Evolutionary conservation across 2,113 vertebrate genomes (phyloP).

Genomic region (Cyprinodon tularosa): DNA sequence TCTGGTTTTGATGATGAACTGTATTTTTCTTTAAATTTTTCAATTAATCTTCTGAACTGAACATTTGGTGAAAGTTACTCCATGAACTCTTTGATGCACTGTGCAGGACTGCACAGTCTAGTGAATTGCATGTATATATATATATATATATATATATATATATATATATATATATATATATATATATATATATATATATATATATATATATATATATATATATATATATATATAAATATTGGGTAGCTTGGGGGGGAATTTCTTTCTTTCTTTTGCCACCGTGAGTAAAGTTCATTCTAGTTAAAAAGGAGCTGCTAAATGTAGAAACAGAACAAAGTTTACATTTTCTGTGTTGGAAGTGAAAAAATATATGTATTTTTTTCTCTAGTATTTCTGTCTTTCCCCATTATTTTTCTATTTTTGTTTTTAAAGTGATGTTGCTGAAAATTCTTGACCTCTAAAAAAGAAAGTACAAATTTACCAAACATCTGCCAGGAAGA

Average conservation of each 20-base stretch:
- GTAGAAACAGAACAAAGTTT: background rate
- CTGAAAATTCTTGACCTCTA: constrained; percentile 53
- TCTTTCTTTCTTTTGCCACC: background rate
- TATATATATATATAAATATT: too few species aligned
- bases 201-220: too few species aligned
- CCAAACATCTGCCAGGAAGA: constrained; percentile 38
- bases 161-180: too few species aligned
- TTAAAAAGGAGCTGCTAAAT: background rate
- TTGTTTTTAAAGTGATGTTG: constrained; percentile 31
- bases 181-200: too few species aligned
- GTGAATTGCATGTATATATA: too few species aligned
- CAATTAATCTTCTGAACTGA: too few species aligned
- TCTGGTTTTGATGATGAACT: too few species aligned
- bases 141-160: too few species aligned
- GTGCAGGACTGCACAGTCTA: too few species aligned
- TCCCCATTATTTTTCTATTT: constrained; percentile 23
- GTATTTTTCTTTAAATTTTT: too few species aligned
- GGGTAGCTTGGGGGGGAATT: background rate
- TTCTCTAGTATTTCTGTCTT: background rate
- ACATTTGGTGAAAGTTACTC: too few species aligned
- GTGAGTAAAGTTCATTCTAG: background rate
- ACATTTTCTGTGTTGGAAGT: background rate
- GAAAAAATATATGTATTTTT: background rate
- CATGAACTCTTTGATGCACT: too few species aligned
- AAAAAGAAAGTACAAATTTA: constrained; percentile 52